Evolutionary conservation across 2,113 vertebrate genomes (phyloP).

Genomic region (Zosterops japonicus): DNA sequence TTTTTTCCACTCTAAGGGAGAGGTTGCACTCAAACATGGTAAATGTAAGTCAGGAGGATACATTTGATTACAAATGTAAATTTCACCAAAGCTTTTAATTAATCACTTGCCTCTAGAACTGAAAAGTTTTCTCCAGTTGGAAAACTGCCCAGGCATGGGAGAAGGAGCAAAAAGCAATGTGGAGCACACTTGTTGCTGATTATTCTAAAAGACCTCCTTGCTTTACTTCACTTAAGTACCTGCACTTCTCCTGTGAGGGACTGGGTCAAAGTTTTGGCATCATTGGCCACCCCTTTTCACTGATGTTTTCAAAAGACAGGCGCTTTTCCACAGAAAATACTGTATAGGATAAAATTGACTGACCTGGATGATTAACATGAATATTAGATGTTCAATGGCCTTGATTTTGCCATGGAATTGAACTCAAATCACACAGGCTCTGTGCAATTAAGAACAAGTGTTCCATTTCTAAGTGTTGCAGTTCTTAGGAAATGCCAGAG

Average conservation of each 20-base stretch:
- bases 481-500: not conserved
- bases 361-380: not conserved
- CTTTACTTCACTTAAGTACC: not conserved
- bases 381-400: not conserved
- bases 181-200: not conserved
- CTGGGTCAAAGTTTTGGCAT: not conserved
- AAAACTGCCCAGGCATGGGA: not conserved
- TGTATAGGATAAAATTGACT: not conserved
- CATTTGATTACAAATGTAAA: not conserved
- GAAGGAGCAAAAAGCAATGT: not conserved
- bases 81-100: not conserved
- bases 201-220: not conserved
- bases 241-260: not conserved
- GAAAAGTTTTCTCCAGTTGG: not conserved
- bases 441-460: not conserved
- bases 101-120: not conserved
- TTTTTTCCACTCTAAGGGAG: not conserved
- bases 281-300: not conserved
- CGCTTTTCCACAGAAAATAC: not conserved
- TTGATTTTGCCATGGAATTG: not conserved
- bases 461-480: not conserved
- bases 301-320: not conserved
- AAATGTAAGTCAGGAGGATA: not conserved
- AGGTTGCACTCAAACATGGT: not conserved
- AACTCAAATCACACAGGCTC: not conserved